phyloP scores from a whole-genome alignment of 2,888 invertebrate genomes.

The Thelaira solivaga region DNA sequence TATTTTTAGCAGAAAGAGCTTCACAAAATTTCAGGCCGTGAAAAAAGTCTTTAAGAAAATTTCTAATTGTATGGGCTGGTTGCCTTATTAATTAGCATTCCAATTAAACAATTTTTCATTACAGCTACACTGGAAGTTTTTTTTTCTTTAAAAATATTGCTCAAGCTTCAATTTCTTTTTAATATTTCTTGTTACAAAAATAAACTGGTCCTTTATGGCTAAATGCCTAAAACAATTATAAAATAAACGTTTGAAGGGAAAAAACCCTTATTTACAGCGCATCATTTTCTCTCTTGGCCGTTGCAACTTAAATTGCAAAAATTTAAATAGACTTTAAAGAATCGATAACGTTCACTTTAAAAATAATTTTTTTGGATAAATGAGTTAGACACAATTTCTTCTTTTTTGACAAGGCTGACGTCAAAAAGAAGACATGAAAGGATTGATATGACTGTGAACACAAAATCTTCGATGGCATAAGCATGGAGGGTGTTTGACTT shows the following conservation, averaged over 20 bases:
- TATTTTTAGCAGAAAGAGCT: too few relatives aligned
- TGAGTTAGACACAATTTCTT: constrained; percentile 93
- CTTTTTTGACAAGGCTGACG: constrained; percentile 96
- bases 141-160: constrained; percentile 60
- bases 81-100: too few relatives aligned
- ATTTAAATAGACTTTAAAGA: too few relatives aligned
- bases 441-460: constrained; percentile 99
- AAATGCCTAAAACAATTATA: constrained; percentile 46
- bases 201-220: constrained; percentile 34
- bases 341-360: too few relatives aligned
- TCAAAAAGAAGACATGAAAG: constrained; percentile 99
- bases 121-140: too few relatives aligned
- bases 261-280: constrained; percentile 78
- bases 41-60: too few relatives aligned
- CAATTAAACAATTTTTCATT: too few relatives aligned
- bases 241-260: constrained; percentile 23
- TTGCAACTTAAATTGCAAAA: constrained; percentile 98
- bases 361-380: constrained; percentile 95
- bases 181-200: background rate
- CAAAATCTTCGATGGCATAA: constrained; percentile 98
- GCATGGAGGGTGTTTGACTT: constrained; percentile 97
- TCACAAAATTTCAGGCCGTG: too few relatives aligned
- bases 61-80: too few relatives aligned
- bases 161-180: constrained; percentile 29
- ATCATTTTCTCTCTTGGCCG: constrained; percentile 95